A percentile compares a stretch with the other conserved stretches of the same genome.
phyloP scores from a whole-genome alignment of 2,888 invertebrate genomes.

The Julus scandinavius region DNA sequence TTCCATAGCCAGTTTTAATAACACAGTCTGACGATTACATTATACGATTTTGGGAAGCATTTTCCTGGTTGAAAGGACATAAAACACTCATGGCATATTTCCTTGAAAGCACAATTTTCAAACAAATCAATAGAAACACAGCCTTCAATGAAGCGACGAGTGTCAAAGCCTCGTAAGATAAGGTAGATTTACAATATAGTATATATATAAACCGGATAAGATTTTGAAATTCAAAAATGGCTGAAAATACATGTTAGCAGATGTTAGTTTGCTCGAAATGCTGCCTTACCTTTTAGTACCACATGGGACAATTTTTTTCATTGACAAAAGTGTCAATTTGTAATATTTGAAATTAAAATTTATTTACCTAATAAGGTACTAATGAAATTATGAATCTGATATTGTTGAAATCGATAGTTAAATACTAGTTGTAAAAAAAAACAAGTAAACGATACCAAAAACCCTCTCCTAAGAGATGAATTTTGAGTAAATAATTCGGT shows the following conservation, averaged over 20 bases:
- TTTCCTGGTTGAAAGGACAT: constrained; percentile 12
- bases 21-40: background rate
- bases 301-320: background rate
- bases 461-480: too few relatives aligned
- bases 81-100: background rate
- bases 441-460: too few relatives aligned
- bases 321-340: background rate
- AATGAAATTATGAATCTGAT: background rate
- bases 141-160: background rate
- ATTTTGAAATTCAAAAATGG: background rate
- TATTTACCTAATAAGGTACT: background rate
- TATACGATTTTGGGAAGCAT: background rate
- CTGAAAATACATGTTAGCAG: background rate
- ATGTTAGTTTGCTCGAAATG: background rate
- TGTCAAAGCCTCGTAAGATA: constrained; percentile 11
- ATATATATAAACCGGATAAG: background rate
- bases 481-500: too few relatives aligned
- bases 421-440: too few relatives aligned
- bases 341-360: background rate
- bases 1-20: constrained; percentile 16
- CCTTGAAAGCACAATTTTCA: background rate
- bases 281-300: background rate
- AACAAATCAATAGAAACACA: background rate
- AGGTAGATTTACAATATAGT: background rate
- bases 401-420: background rate